Evolutionary conservation across 2,888 invertebrate species (phyloP).

Genomic region (Sinodicranocentrus sp.): DNA sequence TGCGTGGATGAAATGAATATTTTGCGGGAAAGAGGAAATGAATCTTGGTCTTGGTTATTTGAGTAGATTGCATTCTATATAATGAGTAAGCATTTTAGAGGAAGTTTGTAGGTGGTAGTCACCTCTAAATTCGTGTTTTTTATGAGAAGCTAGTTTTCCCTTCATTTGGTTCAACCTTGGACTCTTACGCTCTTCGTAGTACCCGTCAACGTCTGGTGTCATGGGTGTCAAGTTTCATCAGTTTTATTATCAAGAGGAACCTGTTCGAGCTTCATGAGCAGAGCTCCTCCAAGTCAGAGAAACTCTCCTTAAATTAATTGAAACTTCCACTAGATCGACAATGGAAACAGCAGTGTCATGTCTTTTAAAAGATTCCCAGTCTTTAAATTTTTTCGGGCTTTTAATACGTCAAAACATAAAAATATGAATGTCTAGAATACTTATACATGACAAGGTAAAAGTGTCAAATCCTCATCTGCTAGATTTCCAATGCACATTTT

Average conservation of each 20-base stretch:
- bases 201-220: neutral
- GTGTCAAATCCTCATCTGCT: too few species aligned
- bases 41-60: conserved; percentile 1
- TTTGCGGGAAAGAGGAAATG: neutral
- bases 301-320: neutral
- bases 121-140: neutral
- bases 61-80: neutral
- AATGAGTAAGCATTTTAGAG: conserved; percentile 7
- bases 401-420: too few species aligned
- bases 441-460: too few species aligned
- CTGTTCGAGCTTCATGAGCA: neutral
- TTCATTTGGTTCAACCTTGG: too few species aligned
- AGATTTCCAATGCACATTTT: too few species aligned
- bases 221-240: neutral
- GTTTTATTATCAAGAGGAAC: neutral
- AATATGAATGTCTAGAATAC: too few species aligned
- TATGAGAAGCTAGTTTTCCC: neutral
- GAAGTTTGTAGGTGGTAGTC: neutral
- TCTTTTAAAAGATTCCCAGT: too few species aligned
- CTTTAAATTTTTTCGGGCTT: too few species aligned
- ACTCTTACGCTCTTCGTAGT: too few species aligned
- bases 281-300: neutral
- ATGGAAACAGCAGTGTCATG: too few species aligned
- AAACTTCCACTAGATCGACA: neutral
- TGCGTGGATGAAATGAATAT: neutral